phyloP scores from a whole-genome alignment of 37 sponge, comb jelly and placozoan species.

The Oscarella lobularis region DNA sequence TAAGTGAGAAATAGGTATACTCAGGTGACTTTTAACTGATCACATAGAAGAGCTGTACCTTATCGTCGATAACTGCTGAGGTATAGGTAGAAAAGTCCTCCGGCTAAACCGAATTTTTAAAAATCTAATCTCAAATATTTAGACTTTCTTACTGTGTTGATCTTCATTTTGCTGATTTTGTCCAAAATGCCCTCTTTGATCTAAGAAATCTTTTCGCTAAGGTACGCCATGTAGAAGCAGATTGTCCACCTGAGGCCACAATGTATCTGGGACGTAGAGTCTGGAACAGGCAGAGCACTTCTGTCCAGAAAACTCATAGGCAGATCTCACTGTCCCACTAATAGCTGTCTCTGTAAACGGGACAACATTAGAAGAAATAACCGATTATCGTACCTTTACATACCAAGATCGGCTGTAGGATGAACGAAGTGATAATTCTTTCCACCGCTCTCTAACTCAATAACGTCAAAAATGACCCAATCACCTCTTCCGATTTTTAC shows the following conservation, averaged over 20 bases:
- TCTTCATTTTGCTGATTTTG: slow-evolving; percentile 27
- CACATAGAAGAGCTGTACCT: slow-evolving; percentile 8
- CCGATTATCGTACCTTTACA: not conserved
- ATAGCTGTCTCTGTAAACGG: slow-evolving; percentile 39
- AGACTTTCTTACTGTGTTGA: slow-evolving; percentile 48
- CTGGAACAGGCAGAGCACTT: slow-evolving; percentile 92
- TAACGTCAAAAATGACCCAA: slow-evolving; percentile 3
- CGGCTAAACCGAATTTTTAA: slow-evolving; percentile 12
- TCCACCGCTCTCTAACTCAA: slow-evolving; percentile 72
- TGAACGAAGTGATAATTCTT: slow-evolving; percentile 95
- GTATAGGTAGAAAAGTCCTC: slow-evolving; percentile 79
- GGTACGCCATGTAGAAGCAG: not conserved
- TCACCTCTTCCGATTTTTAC: slow-evolving; percentile 4
- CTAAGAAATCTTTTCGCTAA: slow-evolving; percentile 12
- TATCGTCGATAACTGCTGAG: slow-evolving; percentile 85
- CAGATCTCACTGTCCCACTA: slow-evolving; percentile 61
- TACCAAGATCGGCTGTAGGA: slow-evolving; percentile 49
- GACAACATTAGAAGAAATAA: not conserved
- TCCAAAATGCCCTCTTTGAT: slow-evolving; percentile 54
- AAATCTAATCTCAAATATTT: not conserved
- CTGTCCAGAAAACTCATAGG: slow-evolving; percentile 95
- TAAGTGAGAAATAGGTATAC: not conserved
- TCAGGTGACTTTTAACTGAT: not conserved
- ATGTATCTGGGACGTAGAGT: slow-evolving; percentile 72
- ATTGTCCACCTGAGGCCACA: slow-evolving; percentile 72